Conservation (phyloP, 2,113 vertebrate genomes). For the Corythaixoides concolor region DNA sequence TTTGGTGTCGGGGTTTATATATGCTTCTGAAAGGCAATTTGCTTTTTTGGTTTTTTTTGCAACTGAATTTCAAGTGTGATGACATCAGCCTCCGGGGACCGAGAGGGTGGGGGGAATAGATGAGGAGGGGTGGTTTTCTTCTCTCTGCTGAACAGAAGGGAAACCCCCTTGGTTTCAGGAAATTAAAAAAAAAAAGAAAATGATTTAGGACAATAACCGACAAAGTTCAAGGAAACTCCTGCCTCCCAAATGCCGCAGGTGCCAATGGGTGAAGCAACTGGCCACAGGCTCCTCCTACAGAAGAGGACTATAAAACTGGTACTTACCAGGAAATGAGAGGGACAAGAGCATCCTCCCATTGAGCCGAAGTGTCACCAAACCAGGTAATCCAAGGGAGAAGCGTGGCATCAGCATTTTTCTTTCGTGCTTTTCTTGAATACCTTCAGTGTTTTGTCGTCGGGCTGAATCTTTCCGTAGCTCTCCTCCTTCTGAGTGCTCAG, state of each 20-base stretch:
- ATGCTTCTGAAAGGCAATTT: constrained; percentile 52
- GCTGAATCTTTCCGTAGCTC: not conserved
- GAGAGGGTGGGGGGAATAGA: constrained; percentile 45
- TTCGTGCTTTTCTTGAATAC: not conserved
- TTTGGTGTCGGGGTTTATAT: constrained; percentile 56
- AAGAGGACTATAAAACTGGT: constrained; percentile 59
- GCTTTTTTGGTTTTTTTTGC: constrained; percentile 24
- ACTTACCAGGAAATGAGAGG: constrained; percentile 65
- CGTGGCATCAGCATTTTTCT: not conserved
- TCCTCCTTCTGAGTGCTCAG: not conserved
- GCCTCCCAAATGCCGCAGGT: not conserved
- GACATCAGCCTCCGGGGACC: constrained; percentile 54
- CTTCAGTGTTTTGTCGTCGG: not conserved
- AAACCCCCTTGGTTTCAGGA: not conserved
- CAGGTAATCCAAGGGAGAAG: constrained; percentile 52
- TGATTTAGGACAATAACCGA: constrained; percentile 7
- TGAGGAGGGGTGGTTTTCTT: constrained; percentile 22
- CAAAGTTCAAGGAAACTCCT: constrained; percentile 26
- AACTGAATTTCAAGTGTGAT: constrained; percentile 45
- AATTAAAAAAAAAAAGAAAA: not conserved
- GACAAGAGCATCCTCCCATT: constrained; percentile 57
- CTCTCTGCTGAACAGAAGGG: not conserved
- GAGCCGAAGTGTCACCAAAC: constrained; percentile 42
- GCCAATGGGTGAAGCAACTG: constrained; percentile 46
- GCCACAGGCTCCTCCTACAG: constrained; percentile 43